Base-by-base conservation (phyloP, 2,888 invertebrate genomes). In the Pterobdella sp. region DNA sequence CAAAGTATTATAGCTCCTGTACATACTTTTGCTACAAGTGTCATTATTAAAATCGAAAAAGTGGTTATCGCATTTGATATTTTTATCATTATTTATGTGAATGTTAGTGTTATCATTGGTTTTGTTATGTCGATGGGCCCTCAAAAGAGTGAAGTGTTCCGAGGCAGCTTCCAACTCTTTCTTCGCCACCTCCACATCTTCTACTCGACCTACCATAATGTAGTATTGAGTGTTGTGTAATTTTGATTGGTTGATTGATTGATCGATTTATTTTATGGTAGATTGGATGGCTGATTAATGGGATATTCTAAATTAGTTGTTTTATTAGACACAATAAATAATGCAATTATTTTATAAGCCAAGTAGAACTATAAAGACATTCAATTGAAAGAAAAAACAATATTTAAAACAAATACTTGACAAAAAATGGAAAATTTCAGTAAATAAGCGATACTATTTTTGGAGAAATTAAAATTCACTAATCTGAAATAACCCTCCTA, bases 121-220 rank as follows among this genome's bases (percentile, higher is more conserved):
- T 4, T 56, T 56, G n/a, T 56, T 56, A n/a, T 56, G 60, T 22
- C 60, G 60, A n/a, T 56, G 60, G 7, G 60, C 60, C 60, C 60
- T 56, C 14, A 56, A 26, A 56, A 56, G 60, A 26, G 60, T 56
- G 60, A 56, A 56, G 60, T 56, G 60, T 26, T 56, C 14, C n/a
- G 14, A 56, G 60, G 60, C 60, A 4, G 7, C 60, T 56, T 56
- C n/a, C 60, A 56, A n/a, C n/a, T 56, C n/a, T 26, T 14, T 14
- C 60, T 22, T 56, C n/a, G 60, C 60, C 60, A n/a, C 60, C 60
- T 56, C 60, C 60, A 56, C 60, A 22, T 56, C 60, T 3, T 7
- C 10, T 22, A 22, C 26, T 22, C 60, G 60, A 26, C 60, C 60
- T 56, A 22, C 22, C 49, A 22, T 42, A 7, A 42, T 42, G n/a